Base-by-base conservation (phyloP, 2,113 vertebrate species). In the Dermatemys mawii region DNA sequence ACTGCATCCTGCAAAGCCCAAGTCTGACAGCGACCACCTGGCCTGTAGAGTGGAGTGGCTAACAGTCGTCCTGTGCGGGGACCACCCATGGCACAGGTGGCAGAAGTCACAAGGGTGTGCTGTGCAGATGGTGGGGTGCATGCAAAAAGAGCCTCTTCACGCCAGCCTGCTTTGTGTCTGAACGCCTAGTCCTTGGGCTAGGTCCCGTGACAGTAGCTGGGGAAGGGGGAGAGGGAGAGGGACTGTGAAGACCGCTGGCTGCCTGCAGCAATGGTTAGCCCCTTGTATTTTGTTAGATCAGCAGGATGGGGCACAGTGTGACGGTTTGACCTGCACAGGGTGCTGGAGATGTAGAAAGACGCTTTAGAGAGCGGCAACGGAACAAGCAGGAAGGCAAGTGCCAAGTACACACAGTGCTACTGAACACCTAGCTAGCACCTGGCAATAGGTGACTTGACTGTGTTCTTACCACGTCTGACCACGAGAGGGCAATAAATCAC, bases 401-500 rank as follows among this genome's bases (percentile, higher is more conserved):
- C 41, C 41, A 46, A 41, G 41, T 46, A 13, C 67, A 5, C n/a
- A 38, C 70, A 19, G 22, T 13, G 73, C 21, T 13, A 2, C 41
- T 46, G 41, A 75, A 17, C n/a, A 48, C 50, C 29, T 1, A 53
- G 49, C 29, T 1, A 53, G 49, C 21, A 1, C 49, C 32, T 21
- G 11, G 38, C 44, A 49, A 2, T 0, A 0, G 80, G n/a, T 73
- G 55, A 49, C 8, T 21, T 78, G 50, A 50, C 53, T 81, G 82
- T 81, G 51, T 81, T 29, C 46, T 92, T 84, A 90, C 81, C 87
- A 88, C 0, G 0, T 79, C 53, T 91, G 70, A 38, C 96, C 97
- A 93, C 81, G 94, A 96, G 96, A 94, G 96, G 92, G 97, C 97
- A 97, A 96, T 94, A 93, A 95, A 93, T 76, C 78, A 91, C 22